These are phyloP conservation scores for Tipula confusa DNA, from an alignment of 2,888 invertebrate genomes.

Conservation along the genomic window DNA sequence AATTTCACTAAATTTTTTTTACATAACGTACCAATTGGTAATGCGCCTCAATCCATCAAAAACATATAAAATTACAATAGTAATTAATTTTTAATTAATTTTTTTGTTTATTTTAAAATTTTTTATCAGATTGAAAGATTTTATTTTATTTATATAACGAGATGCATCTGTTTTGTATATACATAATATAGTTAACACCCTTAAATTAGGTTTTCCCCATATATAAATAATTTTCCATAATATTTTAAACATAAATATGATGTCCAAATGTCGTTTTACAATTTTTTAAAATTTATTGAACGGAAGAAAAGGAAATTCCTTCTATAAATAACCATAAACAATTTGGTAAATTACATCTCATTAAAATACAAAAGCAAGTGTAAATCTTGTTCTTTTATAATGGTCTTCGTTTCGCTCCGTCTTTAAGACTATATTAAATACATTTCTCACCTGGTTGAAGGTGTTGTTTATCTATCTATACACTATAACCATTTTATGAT, in stretches of 20 bases:
- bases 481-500: background rate
- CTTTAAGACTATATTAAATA: background rate
- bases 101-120: background rate
- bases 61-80: background rate
- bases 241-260: background rate
- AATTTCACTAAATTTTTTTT: background rate
- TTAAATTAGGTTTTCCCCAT: background rate
- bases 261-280: background rate
- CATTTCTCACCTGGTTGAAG: background rate
- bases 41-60: background rate
- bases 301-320: background rate
- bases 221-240: background rate
- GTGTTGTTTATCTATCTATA: background rate
- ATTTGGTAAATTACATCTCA: background rate
- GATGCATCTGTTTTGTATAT: background rate
- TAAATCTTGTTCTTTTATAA: background rate
- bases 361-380: slow-evolving; percentile 3
- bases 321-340: background rate
- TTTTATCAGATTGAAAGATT: background rate
- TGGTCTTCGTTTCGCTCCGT: background rate
- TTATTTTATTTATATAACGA: background rate
- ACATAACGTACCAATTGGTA: background rate
- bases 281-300: no score
- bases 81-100: background rate
- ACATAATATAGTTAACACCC: no score